Base-by-base conservation (phyloP, 2,888 invertebrate genomes). In the Tetanocera ferruginea region DNA sequence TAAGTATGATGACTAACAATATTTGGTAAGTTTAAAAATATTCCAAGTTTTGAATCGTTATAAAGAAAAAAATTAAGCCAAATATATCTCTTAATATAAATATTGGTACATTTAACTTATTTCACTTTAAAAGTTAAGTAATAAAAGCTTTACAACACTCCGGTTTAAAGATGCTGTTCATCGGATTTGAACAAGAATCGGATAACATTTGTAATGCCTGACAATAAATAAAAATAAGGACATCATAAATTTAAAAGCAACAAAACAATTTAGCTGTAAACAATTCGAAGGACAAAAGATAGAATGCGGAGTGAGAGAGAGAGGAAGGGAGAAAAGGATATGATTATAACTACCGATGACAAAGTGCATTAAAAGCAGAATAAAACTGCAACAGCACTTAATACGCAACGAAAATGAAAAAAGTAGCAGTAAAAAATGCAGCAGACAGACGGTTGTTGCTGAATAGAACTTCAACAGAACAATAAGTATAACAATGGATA, bases 321-420 rank as follows among this genome's bases (percentile, higher is more conserved):
- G 14, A 49, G 52, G 8, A 23, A 19, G 11, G n/a, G 34, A 72
- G 57, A 62, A 19, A 11, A 62, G 73, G 49, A 73, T 49, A 62
- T 37, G 28, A 60, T 69, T 69, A 69, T 69, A 23, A 69, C 69
- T 49, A 69, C 25, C 51, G 69, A 73, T 49, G 57, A 73, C 25
- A 73, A 57, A 73, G 55, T 62, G 28, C 37, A 62, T 43, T 43
- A n/a, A 55, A 71, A 9, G 31, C 23, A 55, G 19, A 52, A 5
- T 52, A 43, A 19, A 67, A 67, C 17, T n/a, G 49, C 9, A 43
- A 25, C n/a, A 43, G 49, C 19, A 67, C n/a, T 23, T 37, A 31
- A 14, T 17, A 19, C 19, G 37, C 23, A 70, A 52, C 11, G 19
- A 71, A 34, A 55, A 55, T n/a, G 8, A 19, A n/a, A 55, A 19